Percentiles rank a stretch among this genome's conserved stretches.
phyloP scores from a whole-genome alignment of 2,888 invertebrate species.

The Eustalomyia histrio region DNA sequence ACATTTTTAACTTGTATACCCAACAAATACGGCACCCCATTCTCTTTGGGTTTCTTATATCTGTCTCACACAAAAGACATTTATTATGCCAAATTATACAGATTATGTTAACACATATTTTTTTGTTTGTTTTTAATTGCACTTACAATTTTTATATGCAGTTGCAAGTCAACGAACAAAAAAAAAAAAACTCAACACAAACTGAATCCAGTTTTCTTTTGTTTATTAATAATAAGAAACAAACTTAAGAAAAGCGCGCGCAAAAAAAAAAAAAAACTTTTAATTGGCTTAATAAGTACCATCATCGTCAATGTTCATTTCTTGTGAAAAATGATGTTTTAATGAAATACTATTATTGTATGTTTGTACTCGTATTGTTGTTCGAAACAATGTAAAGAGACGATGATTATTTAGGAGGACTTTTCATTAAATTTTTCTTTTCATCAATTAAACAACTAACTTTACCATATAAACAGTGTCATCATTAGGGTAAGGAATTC shows the following conservation, averaged over 20 bases:
- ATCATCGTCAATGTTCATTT: constrained; percentile 22
- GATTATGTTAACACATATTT: constrained; percentile 7
- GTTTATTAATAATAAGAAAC: constrained; percentile 34
- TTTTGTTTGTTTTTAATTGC: constrained; percentile 1
- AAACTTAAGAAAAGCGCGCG: constrained; percentile 24
- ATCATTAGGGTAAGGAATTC: too few relatives aligned
- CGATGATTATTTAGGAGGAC: neutral
- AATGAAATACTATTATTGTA: constrained; percentile 2
- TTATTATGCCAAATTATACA: constrained; percentile 7
- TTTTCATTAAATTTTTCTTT: neutral
- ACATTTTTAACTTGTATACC: too few relatives aligned
- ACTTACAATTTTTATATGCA: neutral
- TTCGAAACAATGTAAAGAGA: neutral
- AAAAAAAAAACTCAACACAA: constrained; percentile 14
- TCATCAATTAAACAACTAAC: neutral
- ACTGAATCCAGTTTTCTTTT: constrained; percentile 21
- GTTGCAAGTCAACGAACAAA: neutral
- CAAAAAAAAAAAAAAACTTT: constrained; percentile 40
- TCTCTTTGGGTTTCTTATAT: too few relatives aligned
- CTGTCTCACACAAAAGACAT: neutral
- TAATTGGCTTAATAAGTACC: constrained; percentile 62
- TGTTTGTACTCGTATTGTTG: constrained; percentile 32
- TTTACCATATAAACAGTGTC: neutral
- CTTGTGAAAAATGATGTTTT: constrained; percentile 36
- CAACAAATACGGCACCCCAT: too few relatives aligned